phyloP scores from a whole-genome alignment of 2,113 vertebrate species.

The Solea senegalensis region DNA sequence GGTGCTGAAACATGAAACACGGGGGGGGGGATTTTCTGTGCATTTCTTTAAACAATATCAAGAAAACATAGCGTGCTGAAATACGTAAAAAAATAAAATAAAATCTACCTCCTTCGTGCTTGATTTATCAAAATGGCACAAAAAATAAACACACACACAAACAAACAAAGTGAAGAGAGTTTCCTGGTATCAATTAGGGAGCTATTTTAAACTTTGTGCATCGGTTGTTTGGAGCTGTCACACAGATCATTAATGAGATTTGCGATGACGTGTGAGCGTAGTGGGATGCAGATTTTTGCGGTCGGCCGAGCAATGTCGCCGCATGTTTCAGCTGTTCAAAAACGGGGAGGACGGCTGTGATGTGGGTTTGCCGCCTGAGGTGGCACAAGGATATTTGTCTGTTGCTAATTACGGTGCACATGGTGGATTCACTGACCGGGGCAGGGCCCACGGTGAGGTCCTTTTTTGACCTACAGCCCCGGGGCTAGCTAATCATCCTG shows the following conservation, averaged over 20 bases:
- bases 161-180: conserved; percentile 43
- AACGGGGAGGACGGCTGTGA: conserved; percentile 6
- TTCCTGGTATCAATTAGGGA: conserved; percentile 61
- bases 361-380: conserved; percentile 17
- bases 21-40: conserved; percentile 32
- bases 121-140: conserved; percentile 44
- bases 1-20: too few species aligned
- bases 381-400: conserved; percentile 37
- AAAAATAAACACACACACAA: conserved; percentile 31
- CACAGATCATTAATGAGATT: conserved; percentile 18
- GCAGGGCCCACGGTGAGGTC: conserved; percentile 45
- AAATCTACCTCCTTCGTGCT: conserved; percentile 47
- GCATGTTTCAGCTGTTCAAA: background rate
- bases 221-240: conserved; percentile 38
- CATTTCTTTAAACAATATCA: conserved; percentile 48
- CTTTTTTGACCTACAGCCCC: conserved; percentile 58
- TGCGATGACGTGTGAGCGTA: background rate
- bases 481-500: conserved; percentile 49
- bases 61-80: conserved; percentile 40
- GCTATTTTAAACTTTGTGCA: conserved; percentile 58
- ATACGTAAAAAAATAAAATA: conserved; percentile 33
- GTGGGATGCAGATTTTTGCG: background rate
- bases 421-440: conserved; percentile 43
- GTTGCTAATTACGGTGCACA: conserved; percentile 41
- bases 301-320: background rate